Evolutionary conservation across 2,888 invertebrate genomes (phyloP).

Genomic region (Netelia fuscicornis): DNA sequence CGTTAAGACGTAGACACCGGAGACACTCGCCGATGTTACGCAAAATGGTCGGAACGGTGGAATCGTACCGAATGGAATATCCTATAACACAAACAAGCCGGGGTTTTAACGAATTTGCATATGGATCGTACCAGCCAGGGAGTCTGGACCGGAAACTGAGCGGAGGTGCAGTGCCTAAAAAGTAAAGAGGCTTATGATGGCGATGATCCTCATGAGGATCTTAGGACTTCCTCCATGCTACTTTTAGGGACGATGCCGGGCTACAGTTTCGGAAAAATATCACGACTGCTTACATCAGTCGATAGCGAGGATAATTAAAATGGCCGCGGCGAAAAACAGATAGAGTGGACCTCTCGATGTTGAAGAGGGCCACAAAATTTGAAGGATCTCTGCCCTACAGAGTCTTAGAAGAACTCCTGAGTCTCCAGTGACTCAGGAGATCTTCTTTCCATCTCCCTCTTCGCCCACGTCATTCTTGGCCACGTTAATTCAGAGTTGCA

Average conservation of each 20-base stretch:
- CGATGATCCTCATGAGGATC: neutral
- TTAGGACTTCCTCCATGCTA: neutral
- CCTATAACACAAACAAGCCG: slow-evolving; percentile 6
- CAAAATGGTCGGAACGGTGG: neutral
- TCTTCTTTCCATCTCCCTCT: slow-evolving; percentile 26
- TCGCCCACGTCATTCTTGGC: slow-evolving; percentile 57
- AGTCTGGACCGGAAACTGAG: neutral
- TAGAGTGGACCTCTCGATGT: slow-evolving; percentile 6
- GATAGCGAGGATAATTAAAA: slow-evolving; percentile 21
- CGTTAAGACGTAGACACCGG: slow-evolving; percentile 40
- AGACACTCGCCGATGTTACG: slow-evolving; percentile 42
- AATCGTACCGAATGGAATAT: slow-evolving; percentile 18
- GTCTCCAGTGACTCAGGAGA: slow-evolving; percentile 26
- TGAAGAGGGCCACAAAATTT: neutral
- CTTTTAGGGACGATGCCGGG: neutral
- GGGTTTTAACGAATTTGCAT: slow-evolving; percentile 18
- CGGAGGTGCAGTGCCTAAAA: neutral
- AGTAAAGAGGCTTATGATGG: neutral
- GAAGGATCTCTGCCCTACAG: slow-evolving; percentile 7
- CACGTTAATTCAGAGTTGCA: slow-evolving; percentile 78
- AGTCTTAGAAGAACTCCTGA: too few species aligned
- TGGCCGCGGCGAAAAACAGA: neutral
- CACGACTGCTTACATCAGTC: neutral
- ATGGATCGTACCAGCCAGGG: neutral
- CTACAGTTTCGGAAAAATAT: neutral